These are phyloP conservation scores for Drosophila elegans DNA, from an alignment of 1,140 invertebrate genomes.

Conservation along the genomic window DNA sequence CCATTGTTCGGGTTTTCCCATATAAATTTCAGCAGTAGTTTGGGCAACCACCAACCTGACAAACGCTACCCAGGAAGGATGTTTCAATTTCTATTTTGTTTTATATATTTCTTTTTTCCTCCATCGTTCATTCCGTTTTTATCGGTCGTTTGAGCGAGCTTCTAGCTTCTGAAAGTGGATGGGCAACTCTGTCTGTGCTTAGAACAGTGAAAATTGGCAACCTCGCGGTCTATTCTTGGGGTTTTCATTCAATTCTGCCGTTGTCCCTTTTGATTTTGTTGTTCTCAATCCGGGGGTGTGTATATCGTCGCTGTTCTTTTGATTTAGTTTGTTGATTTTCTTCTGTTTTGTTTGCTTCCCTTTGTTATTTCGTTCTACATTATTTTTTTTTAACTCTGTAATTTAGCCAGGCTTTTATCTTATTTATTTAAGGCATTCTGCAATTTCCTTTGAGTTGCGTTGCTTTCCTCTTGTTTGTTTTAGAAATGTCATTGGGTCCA, in stretches of 20 bases:
- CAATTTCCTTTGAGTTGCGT: slow-evolving; percentile 48
- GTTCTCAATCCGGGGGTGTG: slow-evolving; percentile 25
- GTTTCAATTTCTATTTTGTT: slow-evolving; percentile 83
- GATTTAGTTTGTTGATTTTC: slow-evolving; percentile 34
- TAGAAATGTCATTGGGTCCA: slow-evolving; percentile 36
- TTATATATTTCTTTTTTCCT: slow-evolving; percentile 59
- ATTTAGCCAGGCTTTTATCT: slow-evolving; percentile 54
- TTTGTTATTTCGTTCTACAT: slow-evolving; percentile 34
- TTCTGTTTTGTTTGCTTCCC: slow-evolving; percentile 31
- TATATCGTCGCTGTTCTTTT: slow-evolving; percentile 30
- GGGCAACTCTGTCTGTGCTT: slow-evolving; percentile 54
- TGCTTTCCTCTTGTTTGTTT: slow-evolving; percentile 42
- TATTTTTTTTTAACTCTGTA: slow-evolving; percentile 56
- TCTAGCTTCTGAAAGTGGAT: slow-evolving; percentile 55
- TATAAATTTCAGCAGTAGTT: slow-evolving; percentile 67
- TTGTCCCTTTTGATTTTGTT: slow-evolving; percentile 51
- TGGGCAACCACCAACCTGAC: slow-evolving; percentile 40
- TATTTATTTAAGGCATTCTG: slow-evolving; percentile 73
- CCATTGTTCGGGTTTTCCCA: slow-evolving; percentile 39
- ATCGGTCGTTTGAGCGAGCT: slow-evolving; percentile 63
- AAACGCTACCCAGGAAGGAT: slow-evolving; percentile 65
- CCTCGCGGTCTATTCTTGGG: slow-evolving; percentile 39
- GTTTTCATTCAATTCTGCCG: slow-evolving; percentile 17
- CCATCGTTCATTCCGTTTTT: slow-evolving; percentile 57
- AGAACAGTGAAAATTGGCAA: slow-evolving; percentile 67